phyloP scores from a whole-genome alignment of 2,113 vertebrate species.

The Galbula dea region DNA sequence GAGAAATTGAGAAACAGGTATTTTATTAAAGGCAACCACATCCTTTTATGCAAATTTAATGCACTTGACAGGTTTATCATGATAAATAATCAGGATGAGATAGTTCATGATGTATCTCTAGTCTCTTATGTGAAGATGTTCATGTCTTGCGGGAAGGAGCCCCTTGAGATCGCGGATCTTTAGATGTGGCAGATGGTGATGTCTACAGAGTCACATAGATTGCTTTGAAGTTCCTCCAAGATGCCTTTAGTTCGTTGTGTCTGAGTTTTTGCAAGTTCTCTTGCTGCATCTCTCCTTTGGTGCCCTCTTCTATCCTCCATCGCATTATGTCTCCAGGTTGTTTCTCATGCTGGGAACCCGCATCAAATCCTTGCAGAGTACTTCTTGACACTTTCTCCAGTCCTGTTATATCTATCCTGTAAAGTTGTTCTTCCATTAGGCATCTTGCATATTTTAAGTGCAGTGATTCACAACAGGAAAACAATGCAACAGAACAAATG shows the following conservation, averaged over 20 bases:
- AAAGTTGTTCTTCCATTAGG: slow-evolving; percentile 1
- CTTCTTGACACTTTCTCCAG: neutral
- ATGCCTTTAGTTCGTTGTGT: neutral
- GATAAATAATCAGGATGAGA: slow-evolving; percentile 40
- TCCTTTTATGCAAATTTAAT: slow-evolving; percentile 59
- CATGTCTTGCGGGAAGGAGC: slow-evolving; percentile 37
- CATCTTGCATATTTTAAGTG: slow-evolving; percentile 29
- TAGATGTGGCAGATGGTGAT: slow-evolving; percentile 29
- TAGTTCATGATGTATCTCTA: slow-evolving; percentile 44
- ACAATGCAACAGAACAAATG: neutral
- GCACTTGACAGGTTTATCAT: slow-evolving; percentile 43
- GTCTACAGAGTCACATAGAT: neutral
- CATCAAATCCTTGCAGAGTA: neutral
- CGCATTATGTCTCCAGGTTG: neutral
- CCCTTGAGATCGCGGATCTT: slow-evolving; percentile 12
- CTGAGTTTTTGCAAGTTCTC: neutral
- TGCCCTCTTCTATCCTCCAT: neutral
- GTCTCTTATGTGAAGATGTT: slow-evolving; percentile 44
- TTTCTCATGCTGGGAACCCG: neutral
- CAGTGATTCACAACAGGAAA: slow-evolving; percentile 10
- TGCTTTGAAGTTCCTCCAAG: slow-evolving; percentile 42
- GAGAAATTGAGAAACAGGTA: slow-evolving; percentile 31
- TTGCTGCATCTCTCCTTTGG: neutral
- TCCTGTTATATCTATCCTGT: neutral
- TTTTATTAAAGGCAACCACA: slow-evolving; percentile 35